Percentiles rank a stretch among this genome's conserved stretches.
phyloP scores from a whole-genome alignment of 2,888 invertebrate genomes.

The Plebejus anna region DNA sequence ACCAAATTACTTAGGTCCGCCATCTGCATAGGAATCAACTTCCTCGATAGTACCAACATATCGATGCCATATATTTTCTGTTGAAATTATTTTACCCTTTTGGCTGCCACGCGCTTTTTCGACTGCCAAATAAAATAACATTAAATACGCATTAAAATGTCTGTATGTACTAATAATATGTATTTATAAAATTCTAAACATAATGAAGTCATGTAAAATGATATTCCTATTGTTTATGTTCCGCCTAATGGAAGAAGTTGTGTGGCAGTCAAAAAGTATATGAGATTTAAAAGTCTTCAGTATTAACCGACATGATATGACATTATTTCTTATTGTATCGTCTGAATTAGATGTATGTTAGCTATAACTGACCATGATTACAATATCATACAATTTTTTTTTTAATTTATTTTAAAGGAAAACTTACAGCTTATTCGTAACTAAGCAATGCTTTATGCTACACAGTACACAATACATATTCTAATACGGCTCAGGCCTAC shows the following conservation, averaged over 20 bases:
- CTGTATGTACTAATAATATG: constrained; percentile 2
- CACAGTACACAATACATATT: too few relatives aligned
- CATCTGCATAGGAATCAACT: too few relatives aligned
- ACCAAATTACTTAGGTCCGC: too few relatives aligned
- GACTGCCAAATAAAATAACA: constrained; percentile 14
- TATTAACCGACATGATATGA: constrained; percentile 1
- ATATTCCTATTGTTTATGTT: constrained; percentile 5
- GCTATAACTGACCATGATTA: neutral
- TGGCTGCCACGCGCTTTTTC: constrained; percentile 12
- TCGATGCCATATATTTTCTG: constrained; percentile 21
- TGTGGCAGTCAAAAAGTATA: neutral
- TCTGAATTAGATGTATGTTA: constrained; percentile 5
- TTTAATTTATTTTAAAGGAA: too few relatives aligned
- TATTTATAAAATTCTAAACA: neutral
- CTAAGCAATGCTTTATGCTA: too few relatives aligned
- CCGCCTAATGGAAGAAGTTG: neutral
- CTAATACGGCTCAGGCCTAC: too few relatives aligned
- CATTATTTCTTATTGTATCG: neutral
- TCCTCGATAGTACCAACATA: neutral
- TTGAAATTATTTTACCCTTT: neutral
- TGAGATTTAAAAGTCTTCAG: constrained; percentile 1
- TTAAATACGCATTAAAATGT: neutral
- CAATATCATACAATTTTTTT: too few relatives aligned
- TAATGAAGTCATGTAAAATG: constrained; percentile 2
- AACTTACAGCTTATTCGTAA: too few relatives aligned